Percentiles rank a stretch among this genome's conserved stretches.
These are phyloP conservation scores for Diachrysia chrysitis DNA, from an alignment of 2,888 invertebrate genomes.

Conservation along the genomic window DNA sequence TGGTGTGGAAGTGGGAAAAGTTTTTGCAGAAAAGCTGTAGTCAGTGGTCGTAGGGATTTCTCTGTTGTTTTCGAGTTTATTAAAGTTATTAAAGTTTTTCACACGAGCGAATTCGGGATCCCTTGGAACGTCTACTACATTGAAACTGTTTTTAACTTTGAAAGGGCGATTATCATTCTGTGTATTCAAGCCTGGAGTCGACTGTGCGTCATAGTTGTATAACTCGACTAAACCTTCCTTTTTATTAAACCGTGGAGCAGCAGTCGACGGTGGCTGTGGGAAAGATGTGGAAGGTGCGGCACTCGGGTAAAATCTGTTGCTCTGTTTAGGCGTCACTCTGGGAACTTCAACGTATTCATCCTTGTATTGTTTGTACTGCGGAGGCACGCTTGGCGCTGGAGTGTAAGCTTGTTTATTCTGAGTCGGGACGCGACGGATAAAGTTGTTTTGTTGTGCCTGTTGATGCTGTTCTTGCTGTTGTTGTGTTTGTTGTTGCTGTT, in stretches of 20 bases:
- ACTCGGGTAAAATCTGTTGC: slow-evolving; percentile 68
- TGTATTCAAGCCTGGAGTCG: slow-evolving; percentile 74
- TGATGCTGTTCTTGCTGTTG: slow-evolving; percentile 29
- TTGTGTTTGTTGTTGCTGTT: background rate
- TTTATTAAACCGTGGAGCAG: slow-evolving; percentile 74
- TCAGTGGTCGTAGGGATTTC: slow-evolving; percentile 55
- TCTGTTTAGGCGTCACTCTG: slow-evolving; percentile 81
- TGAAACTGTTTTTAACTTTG: slow-evolving; percentile 81
- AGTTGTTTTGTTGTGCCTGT: slow-evolving; percentile 55
- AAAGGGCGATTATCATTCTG: slow-evolving; percentile 77
- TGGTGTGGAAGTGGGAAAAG: slow-evolving; percentile 72
- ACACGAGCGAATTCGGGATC: slow-evolving; percentile 74
- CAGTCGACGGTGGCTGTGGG: slow-evolving; percentile 70
- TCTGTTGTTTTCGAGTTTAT: slow-evolving; percentile 42
- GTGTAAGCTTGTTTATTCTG: slow-evolving; percentile 66
- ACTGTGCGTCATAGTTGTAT: slow-evolving; percentile 84
- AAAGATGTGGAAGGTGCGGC: slow-evolving; percentile 73
- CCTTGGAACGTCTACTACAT: slow-evolving; percentile 71
- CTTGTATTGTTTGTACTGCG: slow-evolving; percentile 78
- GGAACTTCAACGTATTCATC: slow-evolving; percentile 86
- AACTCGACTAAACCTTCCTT: slow-evolving; percentile 83
- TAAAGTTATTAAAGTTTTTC: slow-evolving; percentile 66
- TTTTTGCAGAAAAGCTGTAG: slow-evolving; percentile 70
- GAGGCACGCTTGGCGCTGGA: slow-evolving; percentile 75
- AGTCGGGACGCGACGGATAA: slow-evolving; percentile 65